Percentiles rank a stretch among this genome's conserved stretches.
Conservation (phyloP, 2,888 invertebrate genomes). For the Chloroclystis v-ata region DNA sequence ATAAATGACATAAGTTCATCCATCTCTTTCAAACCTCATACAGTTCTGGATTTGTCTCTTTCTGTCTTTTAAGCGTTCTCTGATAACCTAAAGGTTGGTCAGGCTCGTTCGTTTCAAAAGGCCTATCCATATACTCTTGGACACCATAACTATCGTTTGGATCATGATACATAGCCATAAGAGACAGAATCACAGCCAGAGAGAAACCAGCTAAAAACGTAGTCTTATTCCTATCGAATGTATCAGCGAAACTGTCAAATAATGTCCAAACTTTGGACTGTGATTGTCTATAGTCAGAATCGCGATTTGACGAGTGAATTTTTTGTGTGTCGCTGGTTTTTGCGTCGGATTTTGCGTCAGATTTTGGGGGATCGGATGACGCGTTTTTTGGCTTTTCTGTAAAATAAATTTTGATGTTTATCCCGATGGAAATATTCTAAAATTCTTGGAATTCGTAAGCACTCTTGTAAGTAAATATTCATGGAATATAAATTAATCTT, state of each 20-base stretch:
- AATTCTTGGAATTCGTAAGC: too few species aligned
- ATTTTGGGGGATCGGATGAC: slow-evolving; percentile 30
- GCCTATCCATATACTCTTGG: slow-evolving; percentile 32
- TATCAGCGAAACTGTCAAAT: slow-evolving; percentile 50
- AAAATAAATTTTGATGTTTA: slow-evolving; percentile 53
- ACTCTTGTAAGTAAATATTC: too few species aligned
- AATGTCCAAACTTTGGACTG: slow-evolving; percentile 49
- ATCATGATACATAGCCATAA: slow-evolving; percentile 31
- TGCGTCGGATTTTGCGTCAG: slow-evolving; percentile 14
- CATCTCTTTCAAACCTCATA: slow-evolving; percentile 37
- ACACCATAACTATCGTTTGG: slow-evolving; percentile 37
- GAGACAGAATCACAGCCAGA: slow-evolving; percentile 33
- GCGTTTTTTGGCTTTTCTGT: slow-evolving; percentile 54
- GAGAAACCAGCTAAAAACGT: slow-evolving; percentile 53
- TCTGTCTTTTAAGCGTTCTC: slow-evolving; percentile 40
- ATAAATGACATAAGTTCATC: too few species aligned
- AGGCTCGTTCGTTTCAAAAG: slow-evolving; percentile 25
- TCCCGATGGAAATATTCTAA: background rate
- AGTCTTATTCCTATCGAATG: slow-evolving; percentile 44
- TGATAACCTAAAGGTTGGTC: slow-evolving; percentile 57
- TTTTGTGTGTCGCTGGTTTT: slow-evolving; percentile 41
- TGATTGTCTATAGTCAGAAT: slow-evolving; percentile 41
- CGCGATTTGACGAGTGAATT: slow-evolving; percentile 59
- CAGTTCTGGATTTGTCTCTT: slow-evolving; percentile 52
- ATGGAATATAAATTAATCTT: too few species aligned